phyloP scores from a whole-genome alignment of 2,113 vertebrate genomes.

The Cettia cetti region DNA sequence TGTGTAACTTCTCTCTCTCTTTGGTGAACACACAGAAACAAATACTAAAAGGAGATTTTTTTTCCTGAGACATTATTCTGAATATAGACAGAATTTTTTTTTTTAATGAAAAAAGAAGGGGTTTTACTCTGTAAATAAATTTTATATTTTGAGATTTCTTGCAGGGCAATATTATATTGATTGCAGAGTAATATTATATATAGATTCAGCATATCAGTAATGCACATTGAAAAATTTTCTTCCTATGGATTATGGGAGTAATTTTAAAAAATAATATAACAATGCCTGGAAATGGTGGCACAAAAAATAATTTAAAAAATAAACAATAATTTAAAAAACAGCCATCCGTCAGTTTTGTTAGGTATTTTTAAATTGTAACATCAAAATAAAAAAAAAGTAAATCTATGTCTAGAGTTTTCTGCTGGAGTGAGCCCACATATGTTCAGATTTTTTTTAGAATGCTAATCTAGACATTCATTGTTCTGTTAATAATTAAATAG shows the following conservation, averaged over 20 bases:
- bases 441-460: background rate
- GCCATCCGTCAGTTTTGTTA: background rate
- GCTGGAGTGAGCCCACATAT: background rate
- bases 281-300: too few species aligned
- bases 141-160: background rate
- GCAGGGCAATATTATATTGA: too few species aligned
- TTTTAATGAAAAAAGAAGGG: background rate
- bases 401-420: background rate
- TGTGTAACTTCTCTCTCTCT: background rate
- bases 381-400: background rate
- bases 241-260: background rate
- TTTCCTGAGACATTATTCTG: background rate
- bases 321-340: background rate
- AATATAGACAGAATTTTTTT: background rate
- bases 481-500: background rate
- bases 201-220: background rate
- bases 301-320: background rate
- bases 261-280: background rate
- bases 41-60: background rate
- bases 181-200: background rate
- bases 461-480: background rate
- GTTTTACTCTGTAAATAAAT: background rate
- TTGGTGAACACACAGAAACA: background rate
- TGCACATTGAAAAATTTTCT: accelerated
- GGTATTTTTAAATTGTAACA: background rate